Evolutionary conservation across 2,113 vertebrate genomes (phyloP), one percentile per base, ranked within the genome.

Genomic region (Chascanopsetta lugubris): DNA sequence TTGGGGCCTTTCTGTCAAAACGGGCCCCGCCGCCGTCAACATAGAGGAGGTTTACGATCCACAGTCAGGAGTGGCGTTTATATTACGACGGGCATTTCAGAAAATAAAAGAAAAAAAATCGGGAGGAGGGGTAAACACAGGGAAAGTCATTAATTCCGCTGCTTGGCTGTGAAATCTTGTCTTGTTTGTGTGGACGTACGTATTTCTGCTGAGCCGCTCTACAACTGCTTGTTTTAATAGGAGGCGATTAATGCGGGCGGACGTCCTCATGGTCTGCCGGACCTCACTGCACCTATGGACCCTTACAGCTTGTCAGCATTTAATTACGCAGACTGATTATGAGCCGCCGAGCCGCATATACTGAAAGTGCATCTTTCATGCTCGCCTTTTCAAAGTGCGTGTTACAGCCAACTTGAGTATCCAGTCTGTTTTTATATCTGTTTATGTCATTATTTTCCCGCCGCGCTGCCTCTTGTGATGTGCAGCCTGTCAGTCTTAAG

Each of bases 1-100:
- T 87, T 88, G 84, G n/a, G 86, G 68, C 58, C 5, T 84, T 82
- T 79, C 85, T 91, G 88, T 90, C 87, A 87, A 82, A 47, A 86
- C 81, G 79, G 61, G 51, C 48, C 8, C 6, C 51, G 51, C 48
- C 8, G 7, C 51, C 57, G 22, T 80, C 81, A 82, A 83, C 15
- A 34, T 46, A 20, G 59, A 62, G 55, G 65, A 75, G 71, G 73
- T 87, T 88, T 88, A 89, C 66, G 84, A 83, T 75, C 63, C 66
- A 18, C 68, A 75, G 85, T 77, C 59, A 78, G 79, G 62, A 56
- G 72, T 75, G 3, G 55, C 61, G 62, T 80, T 85, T 82, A 83
- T 81, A 88, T 89, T 86, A 90, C 78, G 76, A 85, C 77, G 65
- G 68, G 61, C 70, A 80, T 81, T 79, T 88, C 82, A 82, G 77